phyloP scores from a whole-genome alignment of 1,140 invertebrate genomes.

The Drosophila carrolli region DNA sequence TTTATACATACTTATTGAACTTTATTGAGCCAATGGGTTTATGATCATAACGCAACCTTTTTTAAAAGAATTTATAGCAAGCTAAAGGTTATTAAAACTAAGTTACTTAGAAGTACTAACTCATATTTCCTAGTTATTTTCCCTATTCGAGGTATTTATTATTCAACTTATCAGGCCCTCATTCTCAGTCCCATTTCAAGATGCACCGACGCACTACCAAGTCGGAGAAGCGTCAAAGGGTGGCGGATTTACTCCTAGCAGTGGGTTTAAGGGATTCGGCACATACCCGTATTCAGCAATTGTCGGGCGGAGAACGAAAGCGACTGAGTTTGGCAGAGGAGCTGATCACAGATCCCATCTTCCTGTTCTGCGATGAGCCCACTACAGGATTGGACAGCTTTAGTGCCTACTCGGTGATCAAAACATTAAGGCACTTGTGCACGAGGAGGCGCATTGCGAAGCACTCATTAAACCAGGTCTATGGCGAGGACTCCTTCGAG shows the following conservation, averaged over 20 bases:
- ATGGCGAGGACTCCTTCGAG: conserved; percentile 75
- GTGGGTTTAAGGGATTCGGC: conserved; percentile 89
- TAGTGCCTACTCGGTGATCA: conserved; percentile 90
- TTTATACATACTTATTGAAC: background rate
- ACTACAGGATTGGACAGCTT: conserved; percentile 94
- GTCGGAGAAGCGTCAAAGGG: conserved; percentile 83
- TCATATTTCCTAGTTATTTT: too few relatives aligned
- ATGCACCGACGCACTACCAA: conserved; percentile 86
- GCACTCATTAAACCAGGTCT: conserved; percentile 68
- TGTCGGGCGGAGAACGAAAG: conserved; percentile 95
- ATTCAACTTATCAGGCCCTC: conserved; percentile 6
- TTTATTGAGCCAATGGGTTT: too few relatives aligned
- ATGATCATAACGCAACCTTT: too few relatives aligned
- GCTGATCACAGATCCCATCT: conserved; percentile 90
- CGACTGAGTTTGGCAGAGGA: conserved; percentile 94
- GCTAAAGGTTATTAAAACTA: too few relatives aligned
- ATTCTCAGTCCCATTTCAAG: conserved; percentile 86
- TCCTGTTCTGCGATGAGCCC: conserved; percentile 93
- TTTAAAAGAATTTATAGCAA: too few relatives aligned
- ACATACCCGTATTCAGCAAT: conserved; percentile 88
- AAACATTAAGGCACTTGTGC: conserved; percentile 86
- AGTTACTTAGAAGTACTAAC: too few relatives aligned
- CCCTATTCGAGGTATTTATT: background rate
- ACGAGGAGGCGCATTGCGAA: conserved; percentile 66
- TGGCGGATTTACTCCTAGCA: conserved; percentile 85